These are phyloP conservation scores for Agonum fuliginosum DNA, from an alignment of 2,888 invertebrate species.

Conservation along the genomic window DNA sequence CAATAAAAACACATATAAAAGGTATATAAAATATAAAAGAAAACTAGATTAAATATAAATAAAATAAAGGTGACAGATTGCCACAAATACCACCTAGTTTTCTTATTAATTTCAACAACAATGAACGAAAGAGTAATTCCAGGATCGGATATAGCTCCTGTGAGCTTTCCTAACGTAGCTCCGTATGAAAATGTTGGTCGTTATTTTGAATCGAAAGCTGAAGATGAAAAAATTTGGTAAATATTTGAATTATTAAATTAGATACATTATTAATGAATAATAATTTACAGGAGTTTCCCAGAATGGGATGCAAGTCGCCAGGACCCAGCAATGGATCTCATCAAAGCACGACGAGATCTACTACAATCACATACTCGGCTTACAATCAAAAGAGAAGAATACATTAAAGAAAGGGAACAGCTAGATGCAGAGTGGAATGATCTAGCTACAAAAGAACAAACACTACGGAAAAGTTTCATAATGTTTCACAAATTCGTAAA, in stretches of 20 bases:
- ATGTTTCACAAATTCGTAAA: conserved; percentile 79
- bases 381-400: conserved; percentile 72
- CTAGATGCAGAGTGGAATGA: conserved; percentile 77
- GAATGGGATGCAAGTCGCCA: conserved; percentile 78
- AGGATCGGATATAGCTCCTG: conserved; percentile 55
- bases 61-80: too few relatives aligned
- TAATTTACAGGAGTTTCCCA: conserved; percentile 76
- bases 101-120: not conserved
- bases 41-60: too few relatives aligned
- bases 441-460: conserved; percentile 74
- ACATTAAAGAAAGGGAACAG: conserved; percentile 70
- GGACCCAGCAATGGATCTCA: conserved; percentile 75
- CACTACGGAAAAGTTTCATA: conserved; percentile 77
- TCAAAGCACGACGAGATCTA: conserved; percentile 75
- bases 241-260: conserved; percentile 8
- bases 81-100: too few relatives aligned
- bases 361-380: conserved; percentile 74
- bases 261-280: not conserved
- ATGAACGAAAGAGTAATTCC: conserved; percentile 11
- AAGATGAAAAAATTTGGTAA: conserved; percentile 70
- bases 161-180: conserved; percentile 73
- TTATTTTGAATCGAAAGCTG: conserved; percentile 75
- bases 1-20: too few relatives aligned
- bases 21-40: too few relatives aligned
- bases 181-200: conserved; percentile 75